phyloP scores from a whole-genome alignment of 2,888 invertebrate species.

The Ischnus inquisitorius region DNA sequence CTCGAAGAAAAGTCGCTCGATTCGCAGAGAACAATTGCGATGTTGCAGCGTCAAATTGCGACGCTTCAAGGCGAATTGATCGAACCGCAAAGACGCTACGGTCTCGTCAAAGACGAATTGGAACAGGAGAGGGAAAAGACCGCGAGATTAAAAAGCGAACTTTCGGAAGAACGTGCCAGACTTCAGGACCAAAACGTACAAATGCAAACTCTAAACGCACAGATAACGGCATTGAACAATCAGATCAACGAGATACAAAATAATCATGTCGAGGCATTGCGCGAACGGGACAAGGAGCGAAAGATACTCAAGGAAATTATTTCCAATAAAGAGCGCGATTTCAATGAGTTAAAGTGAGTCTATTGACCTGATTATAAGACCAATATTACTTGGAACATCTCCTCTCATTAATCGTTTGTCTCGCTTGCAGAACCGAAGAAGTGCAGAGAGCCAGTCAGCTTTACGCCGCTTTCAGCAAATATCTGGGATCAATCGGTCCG shows the following conservation, averaged over 20 bases:
- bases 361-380: neutral
- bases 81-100: constrained; percentile 80
- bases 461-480: constrained; percentile 81
- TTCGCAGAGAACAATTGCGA: constrained; percentile 74
- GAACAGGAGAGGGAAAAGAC: constrained; percentile 77
- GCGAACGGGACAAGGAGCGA: constrained; percentile 77
- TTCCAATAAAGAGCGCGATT: constrained; percentile 77
- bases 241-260: constrained; percentile 78
- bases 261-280: constrained; percentile 75
- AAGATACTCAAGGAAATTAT: constrained; percentile 76
- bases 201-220: constrained; percentile 76
- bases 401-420: neutral
- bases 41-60: constrained; percentile 78
- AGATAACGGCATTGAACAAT: constrained; percentile 76
- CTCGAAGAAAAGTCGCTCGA: constrained; percentile 78
- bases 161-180: constrained; percentile 75
- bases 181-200: constrained; percentile 77
- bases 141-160: constrained; percentile 76
- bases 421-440: constrained; percentile 80
- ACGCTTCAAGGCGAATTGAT: constrained; percentile 78
- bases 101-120: constrained; percentile 78
- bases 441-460: constrained; percentile 80
- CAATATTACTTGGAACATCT: neutral
- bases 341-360: constrained; percentile 78
- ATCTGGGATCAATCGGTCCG: constrained; percentile 77